Percentiles rank a stretch among this genome's conserved stretches.
phyloP scores from a whole-genome alignment of 2,797 vertebrate genomes.

The Podarcis siculus region DNA sequence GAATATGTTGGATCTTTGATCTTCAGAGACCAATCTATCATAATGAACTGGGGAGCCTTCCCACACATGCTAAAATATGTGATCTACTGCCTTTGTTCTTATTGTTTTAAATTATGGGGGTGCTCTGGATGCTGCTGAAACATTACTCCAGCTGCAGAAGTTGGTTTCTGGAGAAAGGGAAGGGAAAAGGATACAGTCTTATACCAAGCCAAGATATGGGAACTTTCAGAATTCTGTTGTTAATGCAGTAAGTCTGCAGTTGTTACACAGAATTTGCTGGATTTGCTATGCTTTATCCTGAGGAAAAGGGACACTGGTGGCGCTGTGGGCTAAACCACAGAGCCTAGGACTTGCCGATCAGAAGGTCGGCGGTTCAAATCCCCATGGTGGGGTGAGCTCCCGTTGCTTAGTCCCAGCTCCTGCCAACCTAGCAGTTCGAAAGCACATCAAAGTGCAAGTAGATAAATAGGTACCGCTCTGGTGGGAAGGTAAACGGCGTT shows the following conservation, averaged over 20 bases:
- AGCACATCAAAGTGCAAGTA: too few relatives aligned
- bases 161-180: neutral
- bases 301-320: too few relatives aligned
- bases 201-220: too few relatives aligned
- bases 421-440: too few relatives aligned
- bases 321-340: too few relatives aligned
- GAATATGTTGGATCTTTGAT: slow-evolving; percentile 18
- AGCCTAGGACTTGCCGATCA: too few relatives aligned
- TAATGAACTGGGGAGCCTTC: slow-evolving; percentile 24
- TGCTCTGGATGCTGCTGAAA: slow-evolving; percentile 14
- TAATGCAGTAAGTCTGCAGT: neutral
- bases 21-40: slow-evolving; percentile 17
- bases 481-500: too few relatives aligned
- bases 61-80: neutral
- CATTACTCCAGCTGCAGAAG: neutral
- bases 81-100: slow-evolving; percentile 23
- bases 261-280: neutral
- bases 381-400: too few relatives aligned
- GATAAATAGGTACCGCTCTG: too few relatives aligned
- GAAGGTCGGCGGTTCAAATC: too few relatives aligned
- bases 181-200: neutral
- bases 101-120: slow-evolving; percentile 25
- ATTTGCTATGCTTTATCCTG: neutral
- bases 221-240: neutral
- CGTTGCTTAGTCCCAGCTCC: too few relatives aligned